These are phyloP conservation scores for Pomatostomus ruficeps DNA, from an alignment of 2,113 vertebrate species.

Conservation along the genomic window DNA sequence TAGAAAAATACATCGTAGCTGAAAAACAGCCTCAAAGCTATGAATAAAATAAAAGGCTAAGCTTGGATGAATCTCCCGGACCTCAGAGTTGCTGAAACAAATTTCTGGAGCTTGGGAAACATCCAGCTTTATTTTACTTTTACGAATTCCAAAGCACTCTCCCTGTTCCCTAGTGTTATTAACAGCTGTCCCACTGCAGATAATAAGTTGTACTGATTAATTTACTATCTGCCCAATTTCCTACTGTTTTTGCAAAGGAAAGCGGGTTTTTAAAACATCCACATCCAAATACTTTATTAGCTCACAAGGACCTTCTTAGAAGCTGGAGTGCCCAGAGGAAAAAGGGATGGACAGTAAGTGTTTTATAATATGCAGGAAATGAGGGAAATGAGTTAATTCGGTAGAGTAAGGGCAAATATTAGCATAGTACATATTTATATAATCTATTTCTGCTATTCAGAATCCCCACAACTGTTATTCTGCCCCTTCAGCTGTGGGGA, in stretches of 20 bases:
- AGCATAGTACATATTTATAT: background rate
- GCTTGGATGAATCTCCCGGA: background rate
- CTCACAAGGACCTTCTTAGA: background rate
- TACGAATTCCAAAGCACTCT: background rate
- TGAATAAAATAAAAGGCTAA: conserved; percentile 2
- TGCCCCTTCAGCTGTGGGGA: background rate
- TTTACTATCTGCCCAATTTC: background rate
- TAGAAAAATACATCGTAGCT: background rate
- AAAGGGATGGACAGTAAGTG: background rate
- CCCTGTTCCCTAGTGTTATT: background rate
- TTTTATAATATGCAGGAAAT: background rate
- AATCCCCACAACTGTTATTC: background rate
- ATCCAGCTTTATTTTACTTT: background rate
- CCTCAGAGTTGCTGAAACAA: background rate
- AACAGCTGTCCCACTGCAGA: background rate
- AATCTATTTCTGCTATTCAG: background rate
- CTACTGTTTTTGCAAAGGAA: background rate
- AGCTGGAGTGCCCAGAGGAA: background rate
- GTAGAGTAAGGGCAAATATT: background rate
- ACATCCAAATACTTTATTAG: background rate
- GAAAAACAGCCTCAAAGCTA: background rate
- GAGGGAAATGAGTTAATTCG: background rate
- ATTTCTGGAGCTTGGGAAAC: background rate
- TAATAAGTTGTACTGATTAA: background rate
- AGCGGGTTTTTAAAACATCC: background rate